phyloP scores from a whole-genome alignment of 37 sponge, comb jelly and placozoan species.

The Cliona cf. orientalis region DNA sequence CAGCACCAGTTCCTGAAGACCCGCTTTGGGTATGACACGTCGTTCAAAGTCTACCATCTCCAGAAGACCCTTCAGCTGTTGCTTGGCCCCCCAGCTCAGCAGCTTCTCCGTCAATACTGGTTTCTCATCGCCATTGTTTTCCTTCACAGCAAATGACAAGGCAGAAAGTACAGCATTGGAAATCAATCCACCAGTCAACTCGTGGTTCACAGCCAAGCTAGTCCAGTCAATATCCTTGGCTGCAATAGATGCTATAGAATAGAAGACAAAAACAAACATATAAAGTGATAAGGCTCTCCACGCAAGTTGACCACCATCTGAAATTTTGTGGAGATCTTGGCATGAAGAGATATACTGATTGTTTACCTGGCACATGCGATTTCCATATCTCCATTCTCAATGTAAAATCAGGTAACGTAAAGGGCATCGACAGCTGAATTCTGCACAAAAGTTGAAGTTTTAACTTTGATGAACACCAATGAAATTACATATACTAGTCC shows the following conservation, averaged over 20 bases:
- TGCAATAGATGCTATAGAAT: neutral
- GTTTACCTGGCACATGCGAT: slow-evolving; percentile 64
- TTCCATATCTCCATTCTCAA: slow-evolving; percentile 66
- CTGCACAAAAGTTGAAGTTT: slow-evolving; percentile 11
- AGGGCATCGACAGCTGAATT: slow-evolving; percentile 68
- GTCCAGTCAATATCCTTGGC: slow-evolving; percentile 37
- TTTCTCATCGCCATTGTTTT: neutral
- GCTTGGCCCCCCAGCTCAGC: slow-evolving; percentile 55
- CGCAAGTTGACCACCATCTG: too few relatives aligned
- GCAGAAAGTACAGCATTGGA: slow-evolving; percentile 65
- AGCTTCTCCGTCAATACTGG: slow-evolving; percentile 13
- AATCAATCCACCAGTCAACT: slow-evolving; percentile 71
- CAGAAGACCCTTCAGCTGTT: slow-evolving; percentile 60
- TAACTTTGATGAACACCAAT: neutral
- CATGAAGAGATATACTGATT: neutral
- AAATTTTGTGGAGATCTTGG: too few relatives aligned
- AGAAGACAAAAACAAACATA: neutral
- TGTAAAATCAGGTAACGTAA: slow-evolving; percentile 63
- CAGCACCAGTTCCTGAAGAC: slow-evolving; percentile 50
- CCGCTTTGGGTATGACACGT: slow-evolving; percentile 69
- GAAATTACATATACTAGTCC: neutral
- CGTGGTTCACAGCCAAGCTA: slow-evolving; percentile 37
- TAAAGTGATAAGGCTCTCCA: too few relatives aligned
- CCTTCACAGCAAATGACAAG: slow-evolving; percentile 40
- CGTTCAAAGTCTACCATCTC: slow-evolving; percentile 83